phyloP scores from a whole-genome alignment of 2,888 invertebrate genomes.

The Meghimatium bilineatum region DNA sequence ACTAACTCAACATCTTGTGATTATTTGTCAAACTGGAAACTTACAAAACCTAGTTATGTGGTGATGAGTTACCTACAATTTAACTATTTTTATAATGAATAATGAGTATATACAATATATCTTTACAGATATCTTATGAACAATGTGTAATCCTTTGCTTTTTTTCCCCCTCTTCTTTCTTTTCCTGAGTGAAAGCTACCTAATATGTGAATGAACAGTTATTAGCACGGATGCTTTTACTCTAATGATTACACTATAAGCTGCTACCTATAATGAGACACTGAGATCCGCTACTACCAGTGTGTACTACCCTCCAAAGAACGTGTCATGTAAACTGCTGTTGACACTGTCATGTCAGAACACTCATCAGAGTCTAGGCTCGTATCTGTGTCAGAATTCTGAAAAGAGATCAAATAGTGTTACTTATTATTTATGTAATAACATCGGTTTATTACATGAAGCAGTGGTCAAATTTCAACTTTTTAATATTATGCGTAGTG shows the following conservation, averaged over 20 bases:
- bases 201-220: neutral
- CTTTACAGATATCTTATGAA: neutral
- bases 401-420: constrained; percentile 21
- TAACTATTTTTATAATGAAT: too few relatives aligned
- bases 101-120: too few relatives aligned
- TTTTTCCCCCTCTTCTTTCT: neutral
- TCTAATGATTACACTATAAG: neutral
- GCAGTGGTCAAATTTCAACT: too few relatives aligned
- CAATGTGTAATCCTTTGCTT: neutral
- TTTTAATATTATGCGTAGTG: too few relatives aligned
- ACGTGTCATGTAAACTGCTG: constrained; percentile 64
- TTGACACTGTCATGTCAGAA: constrained; percentile 69
- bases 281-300: constrained; percentile 23
- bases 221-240: neutral
- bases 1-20: too few relatives aligned
- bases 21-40: too few relatives aligned
- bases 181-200: neutral
- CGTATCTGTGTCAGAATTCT: constrained; percentile 64
- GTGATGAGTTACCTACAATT: too few relatives aligned
- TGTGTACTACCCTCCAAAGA: constrained; percentile 57
- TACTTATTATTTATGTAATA: neutral
- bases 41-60: too few relatives aligned
- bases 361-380: constrained; percentile 72
- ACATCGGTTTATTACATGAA: too few relatives aligned
- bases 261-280: neutral